Conservation (phyloP, 2,888 invertebrate species). For the Unio pictorum region DNA sequence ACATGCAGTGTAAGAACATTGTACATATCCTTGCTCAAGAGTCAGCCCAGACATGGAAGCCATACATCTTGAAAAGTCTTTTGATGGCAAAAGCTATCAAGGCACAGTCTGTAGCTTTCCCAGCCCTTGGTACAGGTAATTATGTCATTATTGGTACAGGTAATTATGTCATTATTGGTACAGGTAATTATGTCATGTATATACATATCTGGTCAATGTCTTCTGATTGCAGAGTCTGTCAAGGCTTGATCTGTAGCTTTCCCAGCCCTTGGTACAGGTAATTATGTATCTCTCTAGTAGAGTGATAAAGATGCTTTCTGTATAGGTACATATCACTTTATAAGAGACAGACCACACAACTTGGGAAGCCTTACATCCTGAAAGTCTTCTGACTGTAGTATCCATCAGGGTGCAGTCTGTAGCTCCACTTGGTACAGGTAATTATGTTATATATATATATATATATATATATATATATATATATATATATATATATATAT, state of each 20-base stretch:
- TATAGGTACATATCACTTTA: too few species aligned
- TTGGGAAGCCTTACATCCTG: too few species aligned
- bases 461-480: too few species aligned
- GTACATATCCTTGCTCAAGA: conserved; percentile 18
- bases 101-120: conserved; percentile 23
- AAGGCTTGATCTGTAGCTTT: conserved; percentile 20
- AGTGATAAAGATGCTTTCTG: too few species aligned
- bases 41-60: conserved; percentile 14
- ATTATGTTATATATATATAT: too few species aligned
- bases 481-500: too few species aligned
- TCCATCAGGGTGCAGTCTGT: too few species aligned
- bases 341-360: too few species aligned
- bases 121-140: conserved; percentile 35
- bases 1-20: conserved; percentile 17
- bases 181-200: conserved; percentile 15
- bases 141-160: too few species aligned
- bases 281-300: not conserved
- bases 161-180: too few species aligned
- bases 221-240: conserved; percentile 23
- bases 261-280: conserved; percentile 37
- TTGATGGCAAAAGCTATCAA: conserved; percentile 20
- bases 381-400: too few species aligned
- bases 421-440: too few species aligned
- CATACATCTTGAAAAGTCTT: conserved; percentile 13
- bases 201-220: not conserved